Evolutionary conservation across 2,113 vertebrate species (phyloP).

Genomic region (Lichenostomus cassidix): DNA sequence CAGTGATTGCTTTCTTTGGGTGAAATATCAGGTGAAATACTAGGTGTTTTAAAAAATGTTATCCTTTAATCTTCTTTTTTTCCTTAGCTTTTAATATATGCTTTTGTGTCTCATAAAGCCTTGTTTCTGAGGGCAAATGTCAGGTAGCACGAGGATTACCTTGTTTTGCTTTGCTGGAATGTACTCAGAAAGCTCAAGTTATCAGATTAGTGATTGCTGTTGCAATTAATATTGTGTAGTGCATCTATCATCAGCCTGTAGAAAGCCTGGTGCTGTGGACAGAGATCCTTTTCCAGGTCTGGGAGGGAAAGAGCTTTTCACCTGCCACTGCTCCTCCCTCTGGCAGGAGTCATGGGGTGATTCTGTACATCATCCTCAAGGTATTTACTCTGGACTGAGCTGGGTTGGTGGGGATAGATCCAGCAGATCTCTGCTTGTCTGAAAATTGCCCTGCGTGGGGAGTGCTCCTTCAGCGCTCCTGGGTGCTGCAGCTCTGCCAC

Average conservation of each 20-base stretch:
- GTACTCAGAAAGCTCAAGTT: neutral
- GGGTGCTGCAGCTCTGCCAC: neutral
- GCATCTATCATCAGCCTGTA: neutral
- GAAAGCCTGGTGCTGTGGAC: neutral
- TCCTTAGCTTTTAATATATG: neutral
- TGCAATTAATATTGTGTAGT: conserved; percentile 37
- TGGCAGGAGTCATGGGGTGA: neutral
- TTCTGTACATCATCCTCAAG: neutral
- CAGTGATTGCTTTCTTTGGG: neutral
- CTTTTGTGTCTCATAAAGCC: neutral
- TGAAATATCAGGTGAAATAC: neutral
- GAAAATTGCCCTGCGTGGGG: neutral
- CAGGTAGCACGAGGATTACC: conserved; percentile 15
- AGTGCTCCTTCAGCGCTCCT: neutral
- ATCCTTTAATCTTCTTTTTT: conserved; percentile 24
- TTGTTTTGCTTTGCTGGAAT: conserved; percentile 44
- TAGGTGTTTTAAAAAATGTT: neutral
- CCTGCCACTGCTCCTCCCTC: conserved; percentile 48
- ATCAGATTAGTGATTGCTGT: conserved; percentile 5
- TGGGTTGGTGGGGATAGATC: neutral
- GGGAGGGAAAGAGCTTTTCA: neutral
- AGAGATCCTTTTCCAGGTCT: neutral
- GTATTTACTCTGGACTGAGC: neutral
- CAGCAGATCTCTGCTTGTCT: neutral
- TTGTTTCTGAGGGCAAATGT: conserved; percentile 31